Base-by-base conservation (phyloP, 2,113 vertebrate species). In the Anthoscopus minutus region DNA sequence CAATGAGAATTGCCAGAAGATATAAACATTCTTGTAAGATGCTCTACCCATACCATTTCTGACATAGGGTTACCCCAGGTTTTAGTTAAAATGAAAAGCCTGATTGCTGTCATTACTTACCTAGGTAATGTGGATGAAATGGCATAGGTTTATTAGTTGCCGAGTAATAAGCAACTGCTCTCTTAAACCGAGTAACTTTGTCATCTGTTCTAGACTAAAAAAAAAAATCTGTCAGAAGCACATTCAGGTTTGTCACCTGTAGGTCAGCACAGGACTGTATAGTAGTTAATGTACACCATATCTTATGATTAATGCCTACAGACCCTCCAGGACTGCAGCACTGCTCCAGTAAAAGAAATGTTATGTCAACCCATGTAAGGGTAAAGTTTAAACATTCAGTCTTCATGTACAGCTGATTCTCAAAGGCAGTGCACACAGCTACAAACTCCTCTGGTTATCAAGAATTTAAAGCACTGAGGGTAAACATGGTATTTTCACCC, bases 101-200 rank as follows among this genome's bases (percentile, higher is more conserved):
- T 65, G 88, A 27, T 3, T 85, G 53, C 51, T 83, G 84, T 70
- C 27, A 37, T 51, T 84, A 98, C 97, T 97, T 98, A 99, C 98
- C 98, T 95, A 98, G 95, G 93, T 98, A 98, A 97, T 98, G 98
- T 95, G 98, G 98, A 96, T 98, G 98, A 98, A 98, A 98, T 97
- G 98, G 97, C 86, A 97, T 97, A 90, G 98, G 98, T 90, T 98
- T 98, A 98, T 98, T 99, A 97, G 98, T 99, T 81, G 97, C 98
- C 66, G 98, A 98, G 94, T 99, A 99, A 98, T 99, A 99, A 92
- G 98, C 99, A 98, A 99, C 98, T 28, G 99, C 99, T 97, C 98
- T 99, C 98, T 99, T 99, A 97, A 99, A 99, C 87, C 99, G 98
- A 96, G 98, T 96, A 89, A 99, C 98, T 98, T 99, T 99, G 98